A percentile compares a stretch with the other conserved stretches of the same genome.
Evolutionary conservation across 2,113 vertebrate genomes (phyloP).

Genomic region (Indicator maculatus): DNA sequence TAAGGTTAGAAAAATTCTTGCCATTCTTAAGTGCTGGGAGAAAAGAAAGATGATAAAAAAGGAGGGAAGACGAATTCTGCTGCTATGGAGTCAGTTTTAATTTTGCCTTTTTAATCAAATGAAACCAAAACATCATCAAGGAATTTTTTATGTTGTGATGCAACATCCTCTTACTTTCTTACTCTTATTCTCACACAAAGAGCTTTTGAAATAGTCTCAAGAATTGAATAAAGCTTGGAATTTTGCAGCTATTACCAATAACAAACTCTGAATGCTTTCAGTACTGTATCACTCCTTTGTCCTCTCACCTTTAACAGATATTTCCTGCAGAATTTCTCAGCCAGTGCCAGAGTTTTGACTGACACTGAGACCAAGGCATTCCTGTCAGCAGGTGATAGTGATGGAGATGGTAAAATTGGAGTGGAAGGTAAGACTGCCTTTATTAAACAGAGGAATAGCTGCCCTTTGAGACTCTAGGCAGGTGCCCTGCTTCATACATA

Average conservation of each 20-base stretch:
- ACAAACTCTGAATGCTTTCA: neutral
- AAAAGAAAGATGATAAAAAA: neutral
- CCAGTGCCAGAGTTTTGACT: slow-evolving; percentile 75
- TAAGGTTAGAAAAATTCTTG: neutral
- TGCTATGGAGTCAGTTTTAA: neutral
- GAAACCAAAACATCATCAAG: neutral
- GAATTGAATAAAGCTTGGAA: neutral
- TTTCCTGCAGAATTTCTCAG: slow-evolving; percentile 83
- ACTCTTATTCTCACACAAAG: neutral
- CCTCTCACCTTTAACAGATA: slow-evolving; percentile 52
- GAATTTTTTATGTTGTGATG: neutral
- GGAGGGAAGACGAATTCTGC: neutral
- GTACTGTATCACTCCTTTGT: neutral
- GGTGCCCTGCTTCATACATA: neutral
- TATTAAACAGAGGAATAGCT: neutral
- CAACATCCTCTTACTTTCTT: neutral
- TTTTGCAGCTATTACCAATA: neutral
- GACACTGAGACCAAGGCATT: slow-evolving; percentile 78
- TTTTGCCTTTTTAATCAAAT: neutral
- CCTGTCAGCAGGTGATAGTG: slow-evolving; percentile 78
- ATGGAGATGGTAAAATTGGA: slow-evolving; percentile 85
- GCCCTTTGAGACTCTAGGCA: neutral
- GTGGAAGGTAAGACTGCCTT: slow-evolving; percentile 72
- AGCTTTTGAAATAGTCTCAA: neutral
- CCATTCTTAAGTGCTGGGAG: neutral